These are phyloP conservation scores for Acronicta alni DNA, from an alignment of 2,888 invertebrate genomes.

Conservation along the genomic window DNA sequence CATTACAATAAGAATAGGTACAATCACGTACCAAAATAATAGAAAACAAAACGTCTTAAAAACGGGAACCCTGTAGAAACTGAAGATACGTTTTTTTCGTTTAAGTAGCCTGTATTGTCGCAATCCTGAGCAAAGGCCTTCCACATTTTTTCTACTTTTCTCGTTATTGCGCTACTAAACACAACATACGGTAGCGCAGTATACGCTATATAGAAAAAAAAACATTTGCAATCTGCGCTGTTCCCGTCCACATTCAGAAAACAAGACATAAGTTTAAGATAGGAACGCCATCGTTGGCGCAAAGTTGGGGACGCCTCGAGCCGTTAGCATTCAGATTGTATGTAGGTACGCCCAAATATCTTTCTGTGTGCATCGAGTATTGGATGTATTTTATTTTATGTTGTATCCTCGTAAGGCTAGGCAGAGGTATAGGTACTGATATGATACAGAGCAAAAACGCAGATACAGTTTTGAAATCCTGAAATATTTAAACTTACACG, in stretches of 20 bases:
- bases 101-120: no score
- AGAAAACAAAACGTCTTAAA: not conserved
- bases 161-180: no score
- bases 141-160: no score
- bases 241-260: conserved; percentile 29
- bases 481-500: no score
- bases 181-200: no score
- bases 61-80: not conserved
- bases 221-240: conserved; percentile 27
- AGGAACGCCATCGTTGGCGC: conserved; percentile 52
- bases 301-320: conserved; percentile 60
- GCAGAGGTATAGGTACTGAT: no score
- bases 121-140: no score
- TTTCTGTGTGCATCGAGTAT: conserved; percentile 35
- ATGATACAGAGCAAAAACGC: no score
- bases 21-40: not conserved
- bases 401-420: no score
- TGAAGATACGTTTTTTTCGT: no score
- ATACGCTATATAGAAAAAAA: conserved; percentile 1
- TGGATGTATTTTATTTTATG: not conserved
- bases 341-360: conserved; percentile 54
- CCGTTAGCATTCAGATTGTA: conserved; percentile 57
- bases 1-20: not conserved
- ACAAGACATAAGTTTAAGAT: conserved; percentile 56
- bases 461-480: no score